Conservation (phyloP, 1,140 invertebrate species). For the Euura lappo region DNA sequence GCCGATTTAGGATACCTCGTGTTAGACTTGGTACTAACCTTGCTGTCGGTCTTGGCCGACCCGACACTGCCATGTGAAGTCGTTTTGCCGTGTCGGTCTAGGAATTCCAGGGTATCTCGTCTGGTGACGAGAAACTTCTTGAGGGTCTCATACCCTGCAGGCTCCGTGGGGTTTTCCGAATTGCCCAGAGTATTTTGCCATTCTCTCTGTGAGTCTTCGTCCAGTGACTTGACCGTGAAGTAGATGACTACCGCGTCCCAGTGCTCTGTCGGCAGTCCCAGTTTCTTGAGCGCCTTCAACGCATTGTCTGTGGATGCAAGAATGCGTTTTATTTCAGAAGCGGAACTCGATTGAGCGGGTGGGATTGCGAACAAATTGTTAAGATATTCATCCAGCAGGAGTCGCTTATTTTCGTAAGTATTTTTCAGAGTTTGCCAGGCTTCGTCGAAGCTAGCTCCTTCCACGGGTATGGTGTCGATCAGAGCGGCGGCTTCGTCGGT, state of each 20-base stretch:
- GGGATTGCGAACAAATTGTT: conserved; percentile 26
- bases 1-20: background rate
- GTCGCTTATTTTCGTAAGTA: conserved; percentile 28
- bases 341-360: conserved; percentile 20
- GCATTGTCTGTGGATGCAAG: conserved; percentile 28
- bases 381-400: conserved; percentile 31
- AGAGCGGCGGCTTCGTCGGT: conserved; percentile 25
- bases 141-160: conserved; percentile 5
- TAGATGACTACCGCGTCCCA: conserved; percentile 31
- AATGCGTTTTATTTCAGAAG: conserved; percentile 22
- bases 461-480: conserved; percentile 27
- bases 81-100: too few relatives aligned
- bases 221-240: conserved; percentile 26
- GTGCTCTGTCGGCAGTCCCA: conserved; percentile 21
- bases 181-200: conserved; percentile 19
- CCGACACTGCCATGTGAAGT: too few relatives aligned
- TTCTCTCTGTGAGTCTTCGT: conserved; percentile 21
- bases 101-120: too few relatives aligned
- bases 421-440: conserved; percentile 31
- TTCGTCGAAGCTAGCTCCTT: conserved; percentile 27
- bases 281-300: conserved; percentile 21
- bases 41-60: too few relatives aligned
- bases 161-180: background rate
- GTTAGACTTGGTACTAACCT: too few relatives aligned
- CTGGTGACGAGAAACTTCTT: conserved; percentile 20